Conservation (phyloP, 2,797 vertebrate species). For the Mormyrus hasselquistii region DNA sequence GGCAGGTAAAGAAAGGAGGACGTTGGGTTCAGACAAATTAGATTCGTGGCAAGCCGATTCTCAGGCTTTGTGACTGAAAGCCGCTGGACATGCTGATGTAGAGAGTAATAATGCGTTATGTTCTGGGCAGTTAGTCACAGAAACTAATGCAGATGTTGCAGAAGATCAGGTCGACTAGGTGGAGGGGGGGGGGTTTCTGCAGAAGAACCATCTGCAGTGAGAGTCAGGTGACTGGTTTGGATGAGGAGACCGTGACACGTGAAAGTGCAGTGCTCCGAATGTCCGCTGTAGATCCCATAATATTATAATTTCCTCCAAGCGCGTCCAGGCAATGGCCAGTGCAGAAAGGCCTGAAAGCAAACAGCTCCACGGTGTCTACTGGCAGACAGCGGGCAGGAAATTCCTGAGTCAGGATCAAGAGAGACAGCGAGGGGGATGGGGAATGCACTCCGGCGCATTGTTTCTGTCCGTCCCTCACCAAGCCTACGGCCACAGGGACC, state of each 20-base stretch:
- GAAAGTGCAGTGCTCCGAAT: neutral
- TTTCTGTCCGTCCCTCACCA: slow-evolving; percentile 15
- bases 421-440: slow-evolving; percentile 29
- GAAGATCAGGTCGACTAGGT: neutral
- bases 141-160: neutral
- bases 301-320: neutral
- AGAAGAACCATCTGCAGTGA: neutral
- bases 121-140: neutral
- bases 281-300: neutral
- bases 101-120: neutral
- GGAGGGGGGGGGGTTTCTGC: neutral
- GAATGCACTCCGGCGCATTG: slow-evolving; percentile 37
- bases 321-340: neutral
- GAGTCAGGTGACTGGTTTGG: neutral
- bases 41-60: neutral
- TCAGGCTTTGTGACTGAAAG: neutral
- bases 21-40: neutral
- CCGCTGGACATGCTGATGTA: neutral
- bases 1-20: neutral
- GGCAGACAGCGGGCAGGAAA: slow-evolving; percentile 55
- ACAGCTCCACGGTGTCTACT: slow-evolving; percentile 47
- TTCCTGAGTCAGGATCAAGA: slow-evolving; percentile 55
- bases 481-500: neutral
- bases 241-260: neutral
- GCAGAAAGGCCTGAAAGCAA: slow-evolving; percentile 36